These are phyloP conservation scores for Paramuricea clavata DNA, from an alignment of 92 coral and sea anemone genomes.

Conservation along the genomic window DNA sequence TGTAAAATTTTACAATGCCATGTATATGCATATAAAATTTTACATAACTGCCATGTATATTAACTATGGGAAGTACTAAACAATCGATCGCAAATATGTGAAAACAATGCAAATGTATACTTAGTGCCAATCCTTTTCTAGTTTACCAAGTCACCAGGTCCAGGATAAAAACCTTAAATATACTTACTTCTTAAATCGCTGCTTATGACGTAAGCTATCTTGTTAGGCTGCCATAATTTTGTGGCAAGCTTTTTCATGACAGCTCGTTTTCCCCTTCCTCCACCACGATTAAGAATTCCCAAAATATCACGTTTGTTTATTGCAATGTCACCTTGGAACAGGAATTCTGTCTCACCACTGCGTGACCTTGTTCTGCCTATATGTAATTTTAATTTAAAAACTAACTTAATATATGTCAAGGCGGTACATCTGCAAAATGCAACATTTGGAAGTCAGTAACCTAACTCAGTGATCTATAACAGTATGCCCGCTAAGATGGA, in stretches of 20 bases:
- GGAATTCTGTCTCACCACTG: conserved; percentile 16
- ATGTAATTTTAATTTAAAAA: too few species aligned
- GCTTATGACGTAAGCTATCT: conserved; percentile 2
- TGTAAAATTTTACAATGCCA: too few species aligned
- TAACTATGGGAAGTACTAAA: too few species aligned
- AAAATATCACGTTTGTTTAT: not conserved
- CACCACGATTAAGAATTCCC: not conserved
- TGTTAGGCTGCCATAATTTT: conserved; percentile 10
- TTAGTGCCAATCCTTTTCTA: not conserved
- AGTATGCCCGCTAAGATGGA: too few species aligned
- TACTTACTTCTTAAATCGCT: conserved; percentile 16
- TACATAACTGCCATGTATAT: too few species aligned
- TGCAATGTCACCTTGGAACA: conserved; percentile 32
- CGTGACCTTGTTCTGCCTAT: not conserved
- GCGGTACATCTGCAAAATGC: too few species aligned
- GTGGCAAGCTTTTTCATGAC: conserved; percentile 16
- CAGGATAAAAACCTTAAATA: not conserved
- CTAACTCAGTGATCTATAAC: too few species aligned
- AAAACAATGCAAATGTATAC: too few species aligned
- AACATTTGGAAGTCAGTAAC: too few species aligned
- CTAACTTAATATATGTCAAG: too few species aligned
- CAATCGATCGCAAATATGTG: too few species aligned
- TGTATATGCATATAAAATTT: too few species aligned
- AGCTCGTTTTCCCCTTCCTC: conserved; percentile 21
- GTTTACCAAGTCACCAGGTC: not conserved